These are phyloP conservation scores for Crocidura indochinensis DNA, from an alignment of 2,797 vertebrate species.

Conservation along the genomic window DNA sequence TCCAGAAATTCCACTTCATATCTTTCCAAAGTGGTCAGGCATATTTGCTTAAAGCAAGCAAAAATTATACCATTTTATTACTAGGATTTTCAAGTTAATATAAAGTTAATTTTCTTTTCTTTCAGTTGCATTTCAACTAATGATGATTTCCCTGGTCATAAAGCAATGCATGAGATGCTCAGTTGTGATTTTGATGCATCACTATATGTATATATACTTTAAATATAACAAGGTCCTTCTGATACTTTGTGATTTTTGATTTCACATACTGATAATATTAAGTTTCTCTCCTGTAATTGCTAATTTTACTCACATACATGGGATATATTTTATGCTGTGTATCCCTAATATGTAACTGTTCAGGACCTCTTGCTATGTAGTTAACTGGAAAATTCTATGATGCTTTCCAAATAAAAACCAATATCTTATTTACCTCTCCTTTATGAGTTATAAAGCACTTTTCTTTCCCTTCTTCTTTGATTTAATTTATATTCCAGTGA, in stretches of 20 bases:
- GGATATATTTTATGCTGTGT: constrained; percentile 82
- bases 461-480: constrained; percentile 82
- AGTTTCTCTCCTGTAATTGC: constrained; percentile 80
- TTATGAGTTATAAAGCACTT: constrained; percentile 80
- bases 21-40: constrained; percentile 28
- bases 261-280: constrained; percentile 84
- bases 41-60: constrained; percentile 44
- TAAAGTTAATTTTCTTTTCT: constrained; percentile 79
- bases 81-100: constrained; percentile 70
- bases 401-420: constrained; percentile 80
- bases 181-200: constrained; percentile 80
- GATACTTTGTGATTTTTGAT: constrained; percentile 79
- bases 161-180: constrained; percentile 81
- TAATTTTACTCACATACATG: constrained; percentile 85
- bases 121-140: constrained; percentile 83
- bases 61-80: constrained; percentile 31
- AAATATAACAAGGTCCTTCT: constrained; percentile 64
- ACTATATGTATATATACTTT: neutral
- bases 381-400: constrained; percentile 78
- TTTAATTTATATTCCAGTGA: constrained; percentile 87
- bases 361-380: constrained; percentile 42
- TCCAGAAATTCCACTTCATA: constrained; percentile 67
- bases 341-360: constrained; percentile 76
- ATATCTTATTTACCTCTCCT: constrained; percentile 68
- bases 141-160: neutral